A percentile compares a stretch with the other conserved stretches of the same genome.
These are phyloP conservation scores for Onychomys torridus DNA, from an alignment of 2,797 vertebrate species.

Conservation along the genomic window DNA sequence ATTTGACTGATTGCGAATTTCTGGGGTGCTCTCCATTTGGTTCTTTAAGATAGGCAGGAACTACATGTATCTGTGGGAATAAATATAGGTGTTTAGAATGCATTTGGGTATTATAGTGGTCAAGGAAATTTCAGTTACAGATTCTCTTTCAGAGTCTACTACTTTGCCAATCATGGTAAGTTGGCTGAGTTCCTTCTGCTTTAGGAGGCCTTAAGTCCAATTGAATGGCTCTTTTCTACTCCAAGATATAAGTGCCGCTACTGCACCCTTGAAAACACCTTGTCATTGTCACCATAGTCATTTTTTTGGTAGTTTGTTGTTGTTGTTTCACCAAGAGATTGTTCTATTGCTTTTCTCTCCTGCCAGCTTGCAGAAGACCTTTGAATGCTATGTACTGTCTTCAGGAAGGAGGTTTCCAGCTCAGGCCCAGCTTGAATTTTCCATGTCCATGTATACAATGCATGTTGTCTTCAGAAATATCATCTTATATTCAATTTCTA, in stretches of 20 bases:
- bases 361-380: fast-evolving
- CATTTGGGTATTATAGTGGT: not conserved
- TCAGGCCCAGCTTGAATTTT: not conserved
- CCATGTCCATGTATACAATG: not conserved
- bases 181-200: not conserved
- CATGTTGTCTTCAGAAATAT: not conserved
- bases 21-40: not conserved
- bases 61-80: not conserved
- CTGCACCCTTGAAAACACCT: not conserved
- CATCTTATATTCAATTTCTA: not conserved
- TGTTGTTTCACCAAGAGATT: not conserved
- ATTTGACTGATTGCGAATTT: not conserved
- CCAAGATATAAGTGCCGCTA: not conserved
- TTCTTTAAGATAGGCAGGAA: not conserved
- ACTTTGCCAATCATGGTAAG: not conserved
- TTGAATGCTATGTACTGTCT: not conserved
- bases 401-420: not conserved
- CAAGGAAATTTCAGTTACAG: not conserved
- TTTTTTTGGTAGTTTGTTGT: not conserved
- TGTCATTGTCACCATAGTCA: not conserved
- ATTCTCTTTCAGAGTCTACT: not conserved
- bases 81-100: not conserved
- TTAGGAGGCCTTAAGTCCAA: not conserved
- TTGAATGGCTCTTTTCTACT: not conserved
- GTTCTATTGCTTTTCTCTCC: not conserved